Conservation (phyloP, 1,140 invertebrate species). For the Drosophila quadrilineata region DNA sequence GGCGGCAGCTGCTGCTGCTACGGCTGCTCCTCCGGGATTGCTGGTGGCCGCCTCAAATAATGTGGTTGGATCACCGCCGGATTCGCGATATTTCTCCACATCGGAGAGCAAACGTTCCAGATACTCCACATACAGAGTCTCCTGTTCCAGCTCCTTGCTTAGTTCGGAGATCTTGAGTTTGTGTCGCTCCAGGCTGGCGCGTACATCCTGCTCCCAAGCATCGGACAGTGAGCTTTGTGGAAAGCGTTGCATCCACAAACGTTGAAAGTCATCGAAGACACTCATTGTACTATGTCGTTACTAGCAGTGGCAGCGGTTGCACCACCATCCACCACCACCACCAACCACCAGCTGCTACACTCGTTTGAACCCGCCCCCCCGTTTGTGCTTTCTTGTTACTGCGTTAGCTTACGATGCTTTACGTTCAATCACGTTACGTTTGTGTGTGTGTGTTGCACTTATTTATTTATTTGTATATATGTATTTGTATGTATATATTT, state of each 20-base stretch:
- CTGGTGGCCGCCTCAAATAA: slow-evolving; percentile 75
- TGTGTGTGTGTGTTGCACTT: no score
- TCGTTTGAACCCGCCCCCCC: neutral
- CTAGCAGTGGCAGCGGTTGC: slow-evolving; percentile 15
- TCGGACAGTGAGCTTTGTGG: slow-evolving; percentile 92
- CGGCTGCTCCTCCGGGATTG: slow-evolving; percentile 16
- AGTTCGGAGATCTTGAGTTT: slow-evolving; percentile 90
- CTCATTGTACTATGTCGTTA: slow-evolving; percentile 87
- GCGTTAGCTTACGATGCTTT: no score
- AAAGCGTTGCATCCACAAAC: slow-evolving; percentile 93
- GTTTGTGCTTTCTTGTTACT: slow-evolving; percentile 13
- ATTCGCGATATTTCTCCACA: slow-evolving; percentile 87
- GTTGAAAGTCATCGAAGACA: slow-evolving; percentile 93
- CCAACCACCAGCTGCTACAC: neutral
- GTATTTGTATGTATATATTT: no score
- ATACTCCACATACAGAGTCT: slow-evolving; percentile 94
- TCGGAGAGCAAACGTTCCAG: slow-evolving; percentile 90
- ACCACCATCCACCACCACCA: slow-evolving; percentile 8
- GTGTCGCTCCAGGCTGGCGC: slow-evolving; percentile 92
- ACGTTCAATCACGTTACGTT: no score
- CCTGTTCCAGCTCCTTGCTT: slow-evolving; percentile 92
- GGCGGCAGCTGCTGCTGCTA: neutral
- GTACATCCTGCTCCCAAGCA: slow-evolving; percentile 94
- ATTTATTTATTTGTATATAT: no score
- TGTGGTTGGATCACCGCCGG: slow-evolving; percentile 82